phyloP scores from a whole-genome alignment of 92 coral and sea anemone genomes.

The Siderastrea siderea region DNA sequence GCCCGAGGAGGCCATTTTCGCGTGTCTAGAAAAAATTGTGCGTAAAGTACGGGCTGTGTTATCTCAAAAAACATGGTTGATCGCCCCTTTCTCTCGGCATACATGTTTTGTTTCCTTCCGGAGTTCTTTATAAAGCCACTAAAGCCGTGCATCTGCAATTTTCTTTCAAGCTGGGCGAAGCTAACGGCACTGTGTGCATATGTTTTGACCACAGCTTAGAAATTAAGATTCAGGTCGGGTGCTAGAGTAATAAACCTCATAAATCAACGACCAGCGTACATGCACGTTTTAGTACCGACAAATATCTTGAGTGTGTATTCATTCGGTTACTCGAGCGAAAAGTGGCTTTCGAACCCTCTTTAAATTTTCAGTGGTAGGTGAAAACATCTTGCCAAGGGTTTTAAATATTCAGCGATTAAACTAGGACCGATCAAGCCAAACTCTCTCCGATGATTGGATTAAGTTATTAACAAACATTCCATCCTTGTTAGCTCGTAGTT shows the following conservation, averaged over 20 bases:
- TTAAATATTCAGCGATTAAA: slow-evolving; percentile 78
- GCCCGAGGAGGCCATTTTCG: slow-evolving; percentile 56
- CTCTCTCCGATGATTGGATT: slow-evolving; percentile 81
- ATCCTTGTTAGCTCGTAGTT: slow-evolving; percentile 51
- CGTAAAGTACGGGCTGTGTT: slow-evolving; percentile 15
- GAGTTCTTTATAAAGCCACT: slow-evolving; percentile 26
- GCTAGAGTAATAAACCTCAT: slow-evolving; percentile 18
- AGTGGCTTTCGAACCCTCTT: slow-evolving; percentile 58
- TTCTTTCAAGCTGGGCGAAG: slow-evolving; percentile 29
- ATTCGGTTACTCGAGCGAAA: slow-evolving; percentile 38
- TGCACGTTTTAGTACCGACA: slow-evolving; percentile 41
- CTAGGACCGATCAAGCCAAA: slow-evolving; percentile 64
- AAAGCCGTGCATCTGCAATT: slow-evolving; percentile 17
- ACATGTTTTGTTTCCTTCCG: slow-evolving; percentile 64
- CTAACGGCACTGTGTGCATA: slow-evolving; percentile 21
- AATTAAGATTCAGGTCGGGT: background rate
- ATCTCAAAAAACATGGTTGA: slow-evolving; percentile 21
- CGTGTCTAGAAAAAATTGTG: slow-evolving; percentile 20
- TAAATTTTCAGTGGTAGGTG: slow-evolving; percentile 27
- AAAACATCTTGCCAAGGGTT: slow-evolving; percentile 43
- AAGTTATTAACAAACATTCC: slow-evolving; percentile 83
- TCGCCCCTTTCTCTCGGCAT: slow-evolving; percentile 22
- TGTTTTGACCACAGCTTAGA: slow-evolving; percentile 42
- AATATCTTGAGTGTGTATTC: slow-evolving; percentile 31
- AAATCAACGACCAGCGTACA: slow-evolving; percentile 12